Base-by-base conservation (phyloP, 2,888 invertebrate species). In the Electrophaes corylata region DNA sequence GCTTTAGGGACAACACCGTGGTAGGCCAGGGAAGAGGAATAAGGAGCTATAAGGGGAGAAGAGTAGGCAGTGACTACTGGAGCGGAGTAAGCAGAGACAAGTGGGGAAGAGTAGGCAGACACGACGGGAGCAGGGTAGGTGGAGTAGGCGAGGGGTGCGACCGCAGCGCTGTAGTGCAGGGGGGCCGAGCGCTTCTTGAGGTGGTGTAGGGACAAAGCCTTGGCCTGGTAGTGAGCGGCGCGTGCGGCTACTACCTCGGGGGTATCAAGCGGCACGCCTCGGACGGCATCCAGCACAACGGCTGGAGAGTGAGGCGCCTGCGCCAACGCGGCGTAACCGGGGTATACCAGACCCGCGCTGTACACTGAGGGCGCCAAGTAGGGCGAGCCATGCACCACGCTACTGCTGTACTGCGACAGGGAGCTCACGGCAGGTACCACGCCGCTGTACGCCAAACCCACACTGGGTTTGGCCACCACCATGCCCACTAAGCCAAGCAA, bases 401-500 rank as follows among this genome's bases (percentile, higher is more conserved):
- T 77, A 60, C 75, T 72, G 61, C 76, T 76, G 78, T 86, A 88
- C 56, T 71, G 73, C 18, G 80, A 78, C 46, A 73, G 72, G 8
- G 83, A 82, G 50, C 73, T 74, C 52, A 71, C 65, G 29, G 74
- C 82, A 11, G 86, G 85, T 18, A 79, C 76, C 40, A 84, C 80
- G 62, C 81, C 33, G 80, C 52, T 20, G 39, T 69, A 88, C 1
- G 79, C 77, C 71, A 82, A 6, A 1, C 86, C 73, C 35, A 79
- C 48, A 44, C 79, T 57, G 10, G 92, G 92, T 78, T 88, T 92
- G 78, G 94, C 94, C 65, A 86, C 92, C 65, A 91, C 93, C 78
- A 94, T 71, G 74, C 93, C 93, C 76, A 93, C 80, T 62, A 93
- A 83, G 75, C 93, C 93, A 79, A 92, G 92, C 91, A 94, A 93